Evolutionary conservation across 2,888 invertebrate species (phyloP).

Genomic region (Diachrysia chrysitis): DNA sequence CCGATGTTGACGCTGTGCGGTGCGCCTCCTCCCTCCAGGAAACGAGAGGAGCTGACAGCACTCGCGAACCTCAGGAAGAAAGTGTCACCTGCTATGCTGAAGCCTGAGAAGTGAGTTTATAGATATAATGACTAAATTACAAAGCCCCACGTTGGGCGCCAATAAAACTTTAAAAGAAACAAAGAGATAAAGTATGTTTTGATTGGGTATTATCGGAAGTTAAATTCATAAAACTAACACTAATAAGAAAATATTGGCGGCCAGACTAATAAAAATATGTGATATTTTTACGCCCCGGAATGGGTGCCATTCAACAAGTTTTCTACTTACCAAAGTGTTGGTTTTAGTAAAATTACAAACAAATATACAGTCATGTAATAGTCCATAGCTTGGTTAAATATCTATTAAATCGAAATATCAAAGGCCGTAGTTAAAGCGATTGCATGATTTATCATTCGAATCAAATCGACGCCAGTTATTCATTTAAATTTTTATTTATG

Average conservation of each 20-base stretch:
- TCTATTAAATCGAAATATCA: background rate
- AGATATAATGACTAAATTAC: no score
- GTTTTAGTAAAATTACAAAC: background rate
- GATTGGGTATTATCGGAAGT: background rate
- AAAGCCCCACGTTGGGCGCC: slow-evolving; percentile 15
- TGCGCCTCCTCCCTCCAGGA: slow-evolving; percentile 90
- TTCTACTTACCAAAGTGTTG: no score
- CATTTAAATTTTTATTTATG: background rate
- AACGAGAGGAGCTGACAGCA: slow-evolving; percentile 92
- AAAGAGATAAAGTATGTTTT: background rate
- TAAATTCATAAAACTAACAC: background rate
- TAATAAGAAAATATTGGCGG: background rate
- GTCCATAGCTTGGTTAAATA: no score
- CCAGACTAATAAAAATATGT: background rate
- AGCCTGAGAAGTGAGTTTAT: slow-evolving; percentile 72
- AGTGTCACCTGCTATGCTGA: slow-evolving; percentile 89
- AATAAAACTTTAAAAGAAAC: background rate
- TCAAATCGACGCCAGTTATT: no score
- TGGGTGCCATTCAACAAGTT: background rate
- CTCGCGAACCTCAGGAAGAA: slow-evolving; percentile 92
- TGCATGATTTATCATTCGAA: no score
- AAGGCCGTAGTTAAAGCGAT: no score
- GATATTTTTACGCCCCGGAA: background rate
- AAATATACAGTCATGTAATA: background rate
- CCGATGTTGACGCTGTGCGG: slow-evolving; percentile 84